phyloP scores from a whole-genome alignment of 2,888 invertebrate genomes.

The Geotrupes spiniger region DNA sequence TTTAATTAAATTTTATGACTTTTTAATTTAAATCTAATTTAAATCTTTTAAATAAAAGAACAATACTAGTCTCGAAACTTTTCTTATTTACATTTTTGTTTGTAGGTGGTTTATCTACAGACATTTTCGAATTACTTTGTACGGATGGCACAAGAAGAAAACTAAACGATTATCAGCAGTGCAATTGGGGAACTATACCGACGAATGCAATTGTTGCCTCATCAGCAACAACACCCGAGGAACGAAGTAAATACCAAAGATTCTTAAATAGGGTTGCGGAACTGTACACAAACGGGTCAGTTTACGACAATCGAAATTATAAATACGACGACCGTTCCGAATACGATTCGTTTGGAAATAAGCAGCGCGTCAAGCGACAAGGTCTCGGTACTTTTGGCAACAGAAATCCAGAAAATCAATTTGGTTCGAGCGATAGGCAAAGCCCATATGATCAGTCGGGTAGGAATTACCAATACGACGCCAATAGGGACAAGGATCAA shows the following conservation, averaged over 20 bases:
- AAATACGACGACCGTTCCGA: conserved; percentile 33
- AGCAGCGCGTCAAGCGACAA: conserved; percentile 35
- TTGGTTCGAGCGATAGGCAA: conserved; percentile 4
- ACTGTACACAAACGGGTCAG: conserved; percentile 52
- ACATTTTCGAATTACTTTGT: conserved; percentile 78
- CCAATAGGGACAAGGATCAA: too few relatives aligned
- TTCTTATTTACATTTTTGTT: too few relatives aligned
- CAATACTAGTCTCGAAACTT: too few relatives aligned
- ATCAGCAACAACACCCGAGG: conserved; percentile 66
- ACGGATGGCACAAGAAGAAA: conserved; percentile 70
- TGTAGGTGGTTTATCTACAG: conserved; percentile 62
- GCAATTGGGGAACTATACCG: conserved; percentile 85
- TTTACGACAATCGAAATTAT: conserved; percentile 15
- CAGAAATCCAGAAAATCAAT: conserved; percentile 14
- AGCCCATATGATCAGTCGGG: conserved; percentile 5
- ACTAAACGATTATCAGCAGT: conserved; percentile 66
- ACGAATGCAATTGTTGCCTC: conserved; percentile 82
- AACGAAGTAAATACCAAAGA: conserved; percentile 61
- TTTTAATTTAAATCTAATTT: too few relatives aligned
- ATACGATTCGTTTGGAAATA: conserved; percentile 34
- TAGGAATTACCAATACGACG: conserved; percentile 13
- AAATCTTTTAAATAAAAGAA: too few relatives aligned
- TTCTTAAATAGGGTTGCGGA: conserved; percentile 63
- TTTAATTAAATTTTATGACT: too few relatives aligned
- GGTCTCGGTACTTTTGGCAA: conserved; percentile 11